phyloP scores from a whole-genome alignment of 2,888 invertebrate genomes.

The Biston betularia region DNA sequence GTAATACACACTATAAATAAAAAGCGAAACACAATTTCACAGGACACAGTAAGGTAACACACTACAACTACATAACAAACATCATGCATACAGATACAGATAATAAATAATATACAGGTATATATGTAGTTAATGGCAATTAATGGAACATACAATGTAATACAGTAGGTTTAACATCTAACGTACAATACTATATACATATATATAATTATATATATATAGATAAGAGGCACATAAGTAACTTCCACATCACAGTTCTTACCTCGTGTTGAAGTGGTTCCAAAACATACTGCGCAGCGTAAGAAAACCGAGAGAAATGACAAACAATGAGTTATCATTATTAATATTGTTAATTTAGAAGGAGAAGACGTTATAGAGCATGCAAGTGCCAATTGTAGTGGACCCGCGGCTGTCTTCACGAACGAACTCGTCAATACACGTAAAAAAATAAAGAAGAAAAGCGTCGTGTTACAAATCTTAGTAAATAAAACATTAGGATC shows the following conservation, averaged over 20 bases:
- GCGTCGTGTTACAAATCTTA: conserved; percentile 73
- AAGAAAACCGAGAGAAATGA: conserved; percentile 90
- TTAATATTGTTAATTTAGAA: conserved; percentile 74
- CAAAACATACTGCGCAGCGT: conserved; percentile 98
- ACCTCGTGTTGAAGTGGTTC: conserved; percentile 99
- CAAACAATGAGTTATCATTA: conserved; percentile 82
- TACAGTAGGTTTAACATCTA: conserved; percentile 24
- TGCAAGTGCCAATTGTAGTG: conserved; percentile 69
- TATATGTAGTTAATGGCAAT: conserved; percentile 43
- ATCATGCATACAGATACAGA: conserved; percentile 50
- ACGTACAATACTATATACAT: conserved; percentile 38
- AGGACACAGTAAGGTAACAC: conserved; percentile 83
- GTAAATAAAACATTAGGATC: conserved; percentile 84
- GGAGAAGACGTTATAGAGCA: conserved; percentile 64
- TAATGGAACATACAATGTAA: conserved; percentile 33
- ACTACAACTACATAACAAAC: conserved; percentile 43
- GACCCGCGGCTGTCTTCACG: conserved; percentile 3
- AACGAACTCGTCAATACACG: conserved; percentile 47
- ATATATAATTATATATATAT: neutral
- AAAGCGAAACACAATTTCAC: conserved; percentile 88
- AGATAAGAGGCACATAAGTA: conserved; percentile 30
- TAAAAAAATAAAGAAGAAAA: conserved; percentile 72
- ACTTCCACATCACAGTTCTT: conserved; percentile 85
- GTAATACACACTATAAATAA: conserved; percentile 62
- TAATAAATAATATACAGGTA: conserved; percentile 24